Evolutionary conservation across 2,113 vertebrate species (phyloP), one percentile per base, ranked within the genome.

Genomic region (Ardeotis arabs): DNA sequence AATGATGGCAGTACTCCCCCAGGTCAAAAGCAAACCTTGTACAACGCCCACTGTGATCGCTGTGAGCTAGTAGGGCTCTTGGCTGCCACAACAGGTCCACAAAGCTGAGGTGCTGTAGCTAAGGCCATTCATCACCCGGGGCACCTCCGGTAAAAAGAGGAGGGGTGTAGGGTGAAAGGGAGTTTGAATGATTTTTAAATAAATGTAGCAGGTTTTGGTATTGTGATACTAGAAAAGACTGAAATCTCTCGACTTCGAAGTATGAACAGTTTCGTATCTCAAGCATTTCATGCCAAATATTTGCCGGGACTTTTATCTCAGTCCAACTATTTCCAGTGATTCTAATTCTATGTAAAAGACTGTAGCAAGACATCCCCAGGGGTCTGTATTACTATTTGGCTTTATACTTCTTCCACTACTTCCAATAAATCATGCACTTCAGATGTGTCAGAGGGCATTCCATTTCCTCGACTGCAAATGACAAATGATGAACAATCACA

Each of bases 221-320:
- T 76, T 95, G 90, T 16, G 16, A 92, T 87, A 55, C 58, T 90
- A 74, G 68, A 90, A 47, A 93, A 94, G 68, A 90, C 56, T 95
- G 72, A 91, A 94, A 39, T 91, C 87, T 95, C 90, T 85, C 91
- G 69, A 94, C 73, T 97, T 73, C 69, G 90, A 97, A 97, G 91
- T 95, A 97, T 92, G 75, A 96, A 96, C 86, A 90, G 85, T 95
- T 97, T 97, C 78, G 87, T 93, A 98, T 96, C 88, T 95, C 86
- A 95, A 95, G 77, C 39, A 94, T 97, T 96, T 72, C 52, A 93
- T 53, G 52, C 24, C 95, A 95, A 96, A 96, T 97, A 93, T 98
- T 98, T 98, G 96, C 92, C 82, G 83, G 95, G 95, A 92, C 96
- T 98, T 98, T 98, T 96, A 82, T 97, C 92, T 96, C 79, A 90